These are phyloP conservation scores for Gobiocypris rarus DNA, from an alignment of 2,113 vertebrate species.

Conservation along the genomic window DNA sequence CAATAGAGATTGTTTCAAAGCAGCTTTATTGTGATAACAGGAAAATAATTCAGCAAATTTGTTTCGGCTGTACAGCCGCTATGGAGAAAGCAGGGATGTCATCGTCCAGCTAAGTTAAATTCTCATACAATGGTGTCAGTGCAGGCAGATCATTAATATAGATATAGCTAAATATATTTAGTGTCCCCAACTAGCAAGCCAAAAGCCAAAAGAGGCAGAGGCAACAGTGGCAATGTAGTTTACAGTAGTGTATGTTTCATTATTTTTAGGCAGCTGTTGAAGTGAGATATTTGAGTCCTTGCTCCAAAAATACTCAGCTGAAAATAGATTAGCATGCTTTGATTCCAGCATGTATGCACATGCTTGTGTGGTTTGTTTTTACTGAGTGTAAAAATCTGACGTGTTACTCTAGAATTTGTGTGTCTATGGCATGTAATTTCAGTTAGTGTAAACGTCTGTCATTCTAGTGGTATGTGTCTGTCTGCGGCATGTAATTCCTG, in stretches of 20 bases:
- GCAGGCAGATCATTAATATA: too few species aligned
- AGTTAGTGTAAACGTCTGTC: constrained; percentile 14
- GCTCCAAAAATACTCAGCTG: constrained; percentile 11
- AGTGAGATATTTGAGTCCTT: constrained; percentile 15
- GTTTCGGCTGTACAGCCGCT: too few species aligned
- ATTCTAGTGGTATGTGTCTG: constrained; percentile 6
- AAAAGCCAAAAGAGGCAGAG: too few species aligned
- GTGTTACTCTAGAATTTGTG: neutral
- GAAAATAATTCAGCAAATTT: too few species aligned
- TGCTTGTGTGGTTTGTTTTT: neutral
- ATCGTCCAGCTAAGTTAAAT: too few species aligned
- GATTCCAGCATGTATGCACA: neutral
- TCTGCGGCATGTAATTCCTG: neutral
- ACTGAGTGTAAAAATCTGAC: constrained; percentile 29
- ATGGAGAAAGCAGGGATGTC: too few species aligned
- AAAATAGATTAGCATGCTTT: constrained; percentile 29
- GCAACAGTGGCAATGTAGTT: too few species aligned
- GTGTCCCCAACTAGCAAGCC: too few species aligned
- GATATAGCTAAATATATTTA: too few species aligned
- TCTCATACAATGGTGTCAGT: too few species aligned
- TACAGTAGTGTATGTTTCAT: neutral
- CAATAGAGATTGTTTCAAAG: too few species aligned
- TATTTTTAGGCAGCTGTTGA: constrained; percentile 6
- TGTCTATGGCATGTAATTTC: neutral
- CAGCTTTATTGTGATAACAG: too few species aligned